Evolutionary conservation across 2,797 vertebrate genomes (phyloP).

Genomic region (Anguilla marmorata): DNA sequence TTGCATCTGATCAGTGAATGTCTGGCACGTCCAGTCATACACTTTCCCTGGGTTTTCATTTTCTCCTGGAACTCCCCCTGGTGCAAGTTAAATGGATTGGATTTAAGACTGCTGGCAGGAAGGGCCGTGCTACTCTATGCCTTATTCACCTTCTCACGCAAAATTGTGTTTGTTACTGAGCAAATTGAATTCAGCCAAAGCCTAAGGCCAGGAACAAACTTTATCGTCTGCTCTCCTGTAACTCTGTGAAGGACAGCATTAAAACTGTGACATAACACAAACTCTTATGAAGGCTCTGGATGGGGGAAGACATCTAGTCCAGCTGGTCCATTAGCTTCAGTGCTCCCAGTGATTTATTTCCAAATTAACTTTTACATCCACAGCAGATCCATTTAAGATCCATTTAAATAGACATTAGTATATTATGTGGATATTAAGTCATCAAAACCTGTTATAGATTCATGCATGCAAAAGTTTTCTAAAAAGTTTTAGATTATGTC

Average conservation of each 20-base stretch:
- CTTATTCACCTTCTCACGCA: not conserved
- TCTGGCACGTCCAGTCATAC: not conserved
- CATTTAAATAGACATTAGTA: too few species aligned
- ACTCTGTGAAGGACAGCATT: not conserved
- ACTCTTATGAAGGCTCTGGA: not conserved
- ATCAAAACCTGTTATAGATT: too few species aligned
- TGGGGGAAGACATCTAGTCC: too few species aligned
- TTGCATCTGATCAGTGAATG: not conserved
- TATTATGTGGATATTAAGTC: too few species aligned
- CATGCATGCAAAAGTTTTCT: too few species aligned
- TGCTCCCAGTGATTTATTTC: too few species aligned
- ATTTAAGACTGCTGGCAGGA: not conserved
- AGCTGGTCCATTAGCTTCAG: too few species aligned
- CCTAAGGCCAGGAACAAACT: not conserved
- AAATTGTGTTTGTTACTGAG: not conserved
- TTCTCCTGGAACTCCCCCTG: not conserved
- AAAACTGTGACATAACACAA: not conserved
- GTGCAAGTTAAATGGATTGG: not conserved
- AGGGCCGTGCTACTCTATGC: not conserved
- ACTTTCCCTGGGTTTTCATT: not conserved
- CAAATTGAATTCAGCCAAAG: conserved; percentile 2
- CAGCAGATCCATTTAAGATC: too few species aligned
- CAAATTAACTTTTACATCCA: too few species aligned
- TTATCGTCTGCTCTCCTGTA: not conserved
- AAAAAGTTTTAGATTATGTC: too few species aligned